Conservation (phyloP, 2,113 vertebrate genomes). For the Pagrus major region DNA sequence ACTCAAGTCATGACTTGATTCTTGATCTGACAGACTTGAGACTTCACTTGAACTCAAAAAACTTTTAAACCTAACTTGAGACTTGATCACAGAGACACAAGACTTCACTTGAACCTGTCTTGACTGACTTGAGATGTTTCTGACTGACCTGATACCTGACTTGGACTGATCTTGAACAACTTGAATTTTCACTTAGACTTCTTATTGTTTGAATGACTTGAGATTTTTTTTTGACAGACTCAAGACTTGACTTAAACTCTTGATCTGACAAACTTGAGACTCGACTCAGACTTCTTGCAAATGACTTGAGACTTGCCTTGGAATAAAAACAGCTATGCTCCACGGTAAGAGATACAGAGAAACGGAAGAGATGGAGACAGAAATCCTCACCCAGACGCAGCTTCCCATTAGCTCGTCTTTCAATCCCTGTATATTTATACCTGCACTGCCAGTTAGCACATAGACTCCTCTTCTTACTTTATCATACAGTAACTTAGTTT, state of each 20-base stretch:
- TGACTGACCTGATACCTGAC: too few species aligned
- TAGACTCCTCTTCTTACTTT: conserved; percentile 26
- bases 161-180: not conserved
- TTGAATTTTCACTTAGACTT: not conserved
- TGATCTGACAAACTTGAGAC: too few species aligned
- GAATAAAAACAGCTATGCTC: not conserved
- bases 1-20: not conserved
- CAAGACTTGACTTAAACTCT: too few species aligned
- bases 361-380: conserved; percentile 6
- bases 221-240: not conserved
- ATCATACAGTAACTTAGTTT: conserved; percentile 22
- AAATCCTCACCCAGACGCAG: not conserved
- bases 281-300: not conserved
- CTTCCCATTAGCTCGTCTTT: conserved; percentile 43
- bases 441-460: conserved; percentile 28
- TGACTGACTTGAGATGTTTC: not conserved
- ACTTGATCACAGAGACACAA: too few species aligned
- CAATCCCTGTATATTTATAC: conserved; percentile 35
- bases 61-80: not conserved
- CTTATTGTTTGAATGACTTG: too few species aligned
- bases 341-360: not conserved
- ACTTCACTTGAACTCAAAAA: not conserved
- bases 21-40: not conserved
- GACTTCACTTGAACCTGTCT: too few species aligned
- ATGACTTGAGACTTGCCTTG: not conserved